A percentile compares a stretch with the other conserved stretches of the same genome.
These are phyloP conservation scores for Gymnobelideus leadbeateri DNA, from an alignment of 2,113 vertebrate genomes.

Conservation along the genomic window DNA sequence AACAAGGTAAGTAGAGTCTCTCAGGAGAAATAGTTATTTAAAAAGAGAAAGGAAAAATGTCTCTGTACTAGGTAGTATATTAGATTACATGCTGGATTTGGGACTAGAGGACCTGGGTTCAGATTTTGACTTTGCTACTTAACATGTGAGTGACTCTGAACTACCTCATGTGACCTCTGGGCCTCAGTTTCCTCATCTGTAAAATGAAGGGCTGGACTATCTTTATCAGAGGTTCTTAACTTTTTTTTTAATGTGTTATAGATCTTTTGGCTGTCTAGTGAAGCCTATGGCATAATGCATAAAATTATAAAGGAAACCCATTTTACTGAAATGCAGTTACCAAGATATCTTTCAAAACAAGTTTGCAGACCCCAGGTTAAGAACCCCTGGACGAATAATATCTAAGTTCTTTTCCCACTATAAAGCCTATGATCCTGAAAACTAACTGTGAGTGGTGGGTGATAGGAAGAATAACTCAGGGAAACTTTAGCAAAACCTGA, in stretches of 20 bases:
- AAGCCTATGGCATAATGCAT: neutral
- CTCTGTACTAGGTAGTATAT: neutral
- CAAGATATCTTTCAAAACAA: neutral
- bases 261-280: neutral
- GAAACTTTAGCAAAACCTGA: neutral
- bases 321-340: neutral
- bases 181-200: neutral
- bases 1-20: conserved; percentile 58
- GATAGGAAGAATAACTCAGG: neutral
- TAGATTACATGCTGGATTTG: neutral
- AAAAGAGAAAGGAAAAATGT: conserved; percentile 17
- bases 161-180: neutral
- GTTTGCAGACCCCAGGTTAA: neutral
- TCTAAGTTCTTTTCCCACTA: neutral
- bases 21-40: conserved; percentile 55
- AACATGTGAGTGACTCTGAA: neutral
- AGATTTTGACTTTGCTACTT: neutral
- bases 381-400: neutral
- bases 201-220: neutral
- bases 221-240: neutral
- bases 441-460: neutral
- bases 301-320: neutral
- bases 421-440: neutral
- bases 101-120: neutral
- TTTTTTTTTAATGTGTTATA: neutral